Conservation (phyloP, 2,888 invertebrate species). For the Cremastinae sp. region DNA sequence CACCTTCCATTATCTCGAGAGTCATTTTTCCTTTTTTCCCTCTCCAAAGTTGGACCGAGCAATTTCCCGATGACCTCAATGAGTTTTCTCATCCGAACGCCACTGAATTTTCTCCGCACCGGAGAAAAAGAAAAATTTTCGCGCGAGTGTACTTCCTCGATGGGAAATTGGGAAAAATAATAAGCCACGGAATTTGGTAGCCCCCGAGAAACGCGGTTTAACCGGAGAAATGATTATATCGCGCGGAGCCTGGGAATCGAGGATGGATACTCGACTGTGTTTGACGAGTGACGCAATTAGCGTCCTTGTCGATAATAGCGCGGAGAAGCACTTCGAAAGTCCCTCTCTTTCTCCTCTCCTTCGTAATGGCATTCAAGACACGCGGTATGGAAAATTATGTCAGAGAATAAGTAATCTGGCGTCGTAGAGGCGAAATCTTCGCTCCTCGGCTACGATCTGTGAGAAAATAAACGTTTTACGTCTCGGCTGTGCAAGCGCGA, state of each 20-base stretch:
- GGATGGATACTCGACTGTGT: conserved; percentile 32
- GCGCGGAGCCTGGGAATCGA: conserved; percentile 38
- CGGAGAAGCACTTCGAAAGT: conserved; percentile 54
- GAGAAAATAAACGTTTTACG: conserved; percentile 70
- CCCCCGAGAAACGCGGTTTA: neutral
- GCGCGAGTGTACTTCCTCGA: neutral
- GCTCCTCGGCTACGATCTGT: conserved; percentile 58
- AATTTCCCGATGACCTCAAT: conserved; percentile 56
- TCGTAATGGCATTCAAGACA: conserved; percentile 37
- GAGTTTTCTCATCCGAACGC: conserved; percentile 39
- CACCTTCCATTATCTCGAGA: conserved; percentile 40
- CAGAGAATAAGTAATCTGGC: conserved; percentile 69
- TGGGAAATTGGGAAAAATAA: neutral
- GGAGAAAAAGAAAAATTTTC: too few relatives aligned
- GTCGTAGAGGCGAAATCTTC: conserved; percentile 7
- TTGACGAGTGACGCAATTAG: conserved; percentile 67
- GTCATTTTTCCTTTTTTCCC: conserved; percentile 9
- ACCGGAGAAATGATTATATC: conserved; percentile 1
- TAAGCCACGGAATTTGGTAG: neutral
- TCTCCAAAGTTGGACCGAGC: conserved; percentile 45
- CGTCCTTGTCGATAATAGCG: conserved; percentile 74
- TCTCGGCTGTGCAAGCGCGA: conserved; percentile 24
- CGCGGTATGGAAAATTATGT: conserved; percentile 67
- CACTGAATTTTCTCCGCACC: conserved; percentile 32
- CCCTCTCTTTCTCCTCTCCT: conserved; percentile 34